Evolutionary conservation across 1,140 invertebrate genomes (phyloP).

Genomic region (Fopius arisanus): DNA sequence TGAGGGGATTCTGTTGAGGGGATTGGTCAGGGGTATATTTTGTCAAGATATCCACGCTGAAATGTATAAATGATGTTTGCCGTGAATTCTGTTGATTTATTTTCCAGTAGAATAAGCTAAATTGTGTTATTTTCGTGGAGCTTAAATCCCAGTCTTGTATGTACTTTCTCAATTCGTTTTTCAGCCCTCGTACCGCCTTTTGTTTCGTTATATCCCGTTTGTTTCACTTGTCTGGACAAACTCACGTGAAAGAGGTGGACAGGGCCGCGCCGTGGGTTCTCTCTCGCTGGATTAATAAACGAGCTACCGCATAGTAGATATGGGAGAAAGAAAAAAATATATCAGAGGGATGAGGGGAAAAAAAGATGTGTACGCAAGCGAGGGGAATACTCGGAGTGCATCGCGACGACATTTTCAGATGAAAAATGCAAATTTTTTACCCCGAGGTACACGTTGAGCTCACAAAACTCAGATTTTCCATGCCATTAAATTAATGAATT

Average conservation of each 20-base stretch:
- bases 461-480: neutral
- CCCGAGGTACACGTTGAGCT: neutral
- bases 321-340: neutral
- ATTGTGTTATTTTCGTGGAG: neutral
- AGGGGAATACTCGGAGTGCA: neutral
- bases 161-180: neutral
- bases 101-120: neutral
- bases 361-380: neutral
- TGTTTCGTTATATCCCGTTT: neutral
- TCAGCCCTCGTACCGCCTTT: neutral
- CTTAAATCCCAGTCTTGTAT: neutral
- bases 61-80: too few species aligned
- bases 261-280: neutral
- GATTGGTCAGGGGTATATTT: too few species aligned
- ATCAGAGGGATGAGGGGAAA: neutral
- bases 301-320: neutral
- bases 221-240: conserved; percentile 3
- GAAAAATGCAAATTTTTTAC: neutral
- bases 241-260: neutral
- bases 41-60: too few species aligned
- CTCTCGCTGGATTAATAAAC: neutral
- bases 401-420: neutral
- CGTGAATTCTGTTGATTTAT: neutral
- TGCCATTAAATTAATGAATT: conserved; percentile 7
- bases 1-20: too few species aligned